Percentiles rank a stretch among this genome's conserved stretches.
phyloP scores from a whole-genome alignment of 2,888 invertebrate genomes.

The Norana najaformis region DNA sequence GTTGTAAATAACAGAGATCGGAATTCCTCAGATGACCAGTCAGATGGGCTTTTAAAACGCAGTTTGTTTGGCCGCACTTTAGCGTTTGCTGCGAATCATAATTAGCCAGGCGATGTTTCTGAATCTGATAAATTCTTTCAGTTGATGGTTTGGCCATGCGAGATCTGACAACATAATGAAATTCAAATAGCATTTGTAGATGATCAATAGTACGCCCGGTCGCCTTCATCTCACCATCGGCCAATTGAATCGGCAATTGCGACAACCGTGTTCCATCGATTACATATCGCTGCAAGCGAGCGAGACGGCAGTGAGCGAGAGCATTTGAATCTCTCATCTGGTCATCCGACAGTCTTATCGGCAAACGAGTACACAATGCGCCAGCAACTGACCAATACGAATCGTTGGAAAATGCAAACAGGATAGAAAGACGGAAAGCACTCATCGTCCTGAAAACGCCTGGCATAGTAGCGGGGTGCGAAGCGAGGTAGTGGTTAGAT shows the following conservation, averaged over 20 bases:
- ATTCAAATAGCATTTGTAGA: conserved; percentile 13
- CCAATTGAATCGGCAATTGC: neutral
- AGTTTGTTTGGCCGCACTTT: neutral
- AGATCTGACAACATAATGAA: conserved; percentile 1
- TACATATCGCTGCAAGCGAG: neutral
- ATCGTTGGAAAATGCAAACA: neutral
- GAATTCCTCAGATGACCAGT: neutral
- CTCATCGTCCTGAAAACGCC: neutral
- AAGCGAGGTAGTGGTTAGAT: neutral
- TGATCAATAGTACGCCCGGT: neutral
- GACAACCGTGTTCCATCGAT: neutral
- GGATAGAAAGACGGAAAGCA: neutral
- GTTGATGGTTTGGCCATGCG: neutral
- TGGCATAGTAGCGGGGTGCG: neutral
- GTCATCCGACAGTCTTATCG: conserved; percentile 8
- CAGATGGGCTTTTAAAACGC: neutral
- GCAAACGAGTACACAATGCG: neutral
- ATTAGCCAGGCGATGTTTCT: neutral
- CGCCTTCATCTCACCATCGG: neutral
- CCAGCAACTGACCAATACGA: neutral
- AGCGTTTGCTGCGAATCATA: neutral
- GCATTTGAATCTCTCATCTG: neutral
- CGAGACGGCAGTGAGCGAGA: neutral
- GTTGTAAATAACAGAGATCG: neutral
- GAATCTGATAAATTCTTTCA: neutral